Conservation (phyloP, 2,888 invertebrate species). For the Luperina testacea region DNA sequence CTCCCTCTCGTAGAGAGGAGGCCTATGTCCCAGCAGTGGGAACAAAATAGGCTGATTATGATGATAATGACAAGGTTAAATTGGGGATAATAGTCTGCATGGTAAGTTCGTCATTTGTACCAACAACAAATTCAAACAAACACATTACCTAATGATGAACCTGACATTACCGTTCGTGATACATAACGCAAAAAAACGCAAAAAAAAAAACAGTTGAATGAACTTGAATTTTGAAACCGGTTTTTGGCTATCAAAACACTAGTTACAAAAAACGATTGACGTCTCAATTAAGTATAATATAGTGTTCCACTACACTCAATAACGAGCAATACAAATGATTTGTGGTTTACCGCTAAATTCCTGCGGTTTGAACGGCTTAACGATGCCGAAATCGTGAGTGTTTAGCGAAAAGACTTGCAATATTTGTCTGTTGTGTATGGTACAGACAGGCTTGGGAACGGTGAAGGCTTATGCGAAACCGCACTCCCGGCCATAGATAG, state of each 20-base stretch:
- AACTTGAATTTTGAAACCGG: constrained; percentile 15
- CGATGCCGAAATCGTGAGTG: neutral
- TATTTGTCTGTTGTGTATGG: neutral
- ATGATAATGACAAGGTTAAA: too few species aligned
- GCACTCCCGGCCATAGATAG: too few species aligned
- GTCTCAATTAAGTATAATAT: constrained; percentile 2
- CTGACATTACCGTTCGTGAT: too few species aligned
- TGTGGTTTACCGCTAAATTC: constrained; percentile 18
- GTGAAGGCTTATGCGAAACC: too few species aligned
- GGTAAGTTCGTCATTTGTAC: neutral
- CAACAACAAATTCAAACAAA: neutral
- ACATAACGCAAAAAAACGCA: neutral
- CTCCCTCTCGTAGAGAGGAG: too few species aligned
- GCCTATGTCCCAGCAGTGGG: too few species aligned
- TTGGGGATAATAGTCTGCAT: neutral
- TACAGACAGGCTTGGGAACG: neutral
- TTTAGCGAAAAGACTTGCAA: neutral
- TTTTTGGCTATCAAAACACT: constrained; percentile 7
- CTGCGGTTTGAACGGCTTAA: constrained; percentile 9
- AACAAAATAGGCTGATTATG: too few species aligned
- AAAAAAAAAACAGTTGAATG: constrained; percentile 23
- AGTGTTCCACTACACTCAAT: neutral
- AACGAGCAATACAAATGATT: neutral
- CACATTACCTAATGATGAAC: neutral
- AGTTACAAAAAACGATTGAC: constrained; percentile 9